phyloP scores from a whole-genome alignment of 53 echinoderm and acorn worm species.

The Henricia sp. region DNA sequence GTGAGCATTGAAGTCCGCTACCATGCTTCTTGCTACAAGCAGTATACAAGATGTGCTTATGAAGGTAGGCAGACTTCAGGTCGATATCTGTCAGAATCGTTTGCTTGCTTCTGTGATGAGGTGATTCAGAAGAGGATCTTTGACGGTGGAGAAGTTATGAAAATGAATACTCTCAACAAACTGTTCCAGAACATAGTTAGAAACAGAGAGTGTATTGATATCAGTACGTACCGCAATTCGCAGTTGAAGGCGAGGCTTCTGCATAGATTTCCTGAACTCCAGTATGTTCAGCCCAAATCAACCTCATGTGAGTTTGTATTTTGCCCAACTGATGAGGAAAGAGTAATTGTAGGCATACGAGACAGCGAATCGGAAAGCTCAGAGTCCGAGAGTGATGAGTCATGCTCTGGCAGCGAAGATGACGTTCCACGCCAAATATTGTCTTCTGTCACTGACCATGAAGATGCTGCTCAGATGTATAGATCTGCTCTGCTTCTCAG shows the following conservation, averaged over 20 bases:
- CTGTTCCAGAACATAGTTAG: constrained; percentile 35
- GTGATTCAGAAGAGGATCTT: constrained; percentile 13
- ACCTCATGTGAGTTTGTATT: constrained; percentile 37
- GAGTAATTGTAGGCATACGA: constrained; percentile 13
- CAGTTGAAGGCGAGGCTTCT: constrained; percentile 49
- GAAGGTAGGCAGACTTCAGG: constrained; percentile 29
- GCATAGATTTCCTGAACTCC: constrained; percentile 40
- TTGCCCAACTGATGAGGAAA: constrained; percentile 29
- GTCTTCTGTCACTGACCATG: constrained; percentile 2
- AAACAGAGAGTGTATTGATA: constrained; percentile 13
- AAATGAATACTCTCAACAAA: constrained; percentile 12
- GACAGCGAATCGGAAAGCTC: constrained; percentile 22
- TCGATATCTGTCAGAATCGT: constrained; percentile 13
- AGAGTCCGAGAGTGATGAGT: constrained; percentile 31
- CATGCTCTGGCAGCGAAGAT: neutral
- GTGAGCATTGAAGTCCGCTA: constrained; percentile 44
- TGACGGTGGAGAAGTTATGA: constrained; percentile 20
- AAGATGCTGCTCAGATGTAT: constrained; percentile 20
- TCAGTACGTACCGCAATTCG: constrained; percentile 24
- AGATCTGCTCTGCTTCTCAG: constrained; percentile 24
- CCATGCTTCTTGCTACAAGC: constrained; percentile 43
- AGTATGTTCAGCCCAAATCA: constrained; percentile 34
- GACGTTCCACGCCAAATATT: neutral
- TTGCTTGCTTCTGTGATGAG: constrained; percentile 27
- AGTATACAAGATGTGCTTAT: constrained; percentile 30